These are phyloP conservation scores for Hipparchia sbordonii DNA, from an alignment of 2,888 invertebrate genomes.

Conservation along the genomic window DNA sequence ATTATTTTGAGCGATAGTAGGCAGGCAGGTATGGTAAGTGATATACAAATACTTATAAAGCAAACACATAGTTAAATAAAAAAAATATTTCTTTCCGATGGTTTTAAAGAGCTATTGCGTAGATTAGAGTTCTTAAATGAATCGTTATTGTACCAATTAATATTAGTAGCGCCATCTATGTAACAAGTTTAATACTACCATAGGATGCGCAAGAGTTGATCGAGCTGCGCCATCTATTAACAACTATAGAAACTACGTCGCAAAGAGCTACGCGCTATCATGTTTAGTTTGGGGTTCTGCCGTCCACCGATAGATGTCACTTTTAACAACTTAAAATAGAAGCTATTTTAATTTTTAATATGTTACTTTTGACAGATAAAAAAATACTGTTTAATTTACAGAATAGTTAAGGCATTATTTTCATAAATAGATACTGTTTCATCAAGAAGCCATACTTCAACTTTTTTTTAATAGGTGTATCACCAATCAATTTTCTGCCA, in stretches of 20 bases:
- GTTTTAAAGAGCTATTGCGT: too few species aligned
- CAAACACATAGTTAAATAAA: too few species aligned
- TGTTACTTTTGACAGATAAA: background rate
- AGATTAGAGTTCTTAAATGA: background rate
- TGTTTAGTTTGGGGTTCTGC: background rate
- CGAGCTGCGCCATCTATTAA: slow-evolving; percentile 3
- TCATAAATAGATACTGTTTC: background rate
- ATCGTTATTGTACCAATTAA: background rate
- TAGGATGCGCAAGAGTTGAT: slow-evolving; percentile 9
- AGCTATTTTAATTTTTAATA: background rate
- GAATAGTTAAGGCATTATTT: background rate
- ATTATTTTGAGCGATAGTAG: background rate
- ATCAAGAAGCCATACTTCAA: background rate
- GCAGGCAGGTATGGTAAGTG: background rate
- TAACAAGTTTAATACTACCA: background rate
- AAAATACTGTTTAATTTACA: too few species aligned
- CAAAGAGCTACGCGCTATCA: background rate
- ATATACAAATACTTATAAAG: too few species aligned
- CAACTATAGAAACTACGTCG: background rate
- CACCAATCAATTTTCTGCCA: background rate
- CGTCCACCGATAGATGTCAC: slow-evolving; percentile 1
- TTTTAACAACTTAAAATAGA: background rate
- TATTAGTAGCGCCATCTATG: slow-evolving; percentile 8
- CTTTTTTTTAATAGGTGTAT: background rate
- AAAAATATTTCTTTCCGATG: too few species aligned